These are phyloP conservation scores for Isurus oxyrinchus DNA, from an alignment of 2,113 vertebrate genomes.

Conservation along the genomic window DNA sequence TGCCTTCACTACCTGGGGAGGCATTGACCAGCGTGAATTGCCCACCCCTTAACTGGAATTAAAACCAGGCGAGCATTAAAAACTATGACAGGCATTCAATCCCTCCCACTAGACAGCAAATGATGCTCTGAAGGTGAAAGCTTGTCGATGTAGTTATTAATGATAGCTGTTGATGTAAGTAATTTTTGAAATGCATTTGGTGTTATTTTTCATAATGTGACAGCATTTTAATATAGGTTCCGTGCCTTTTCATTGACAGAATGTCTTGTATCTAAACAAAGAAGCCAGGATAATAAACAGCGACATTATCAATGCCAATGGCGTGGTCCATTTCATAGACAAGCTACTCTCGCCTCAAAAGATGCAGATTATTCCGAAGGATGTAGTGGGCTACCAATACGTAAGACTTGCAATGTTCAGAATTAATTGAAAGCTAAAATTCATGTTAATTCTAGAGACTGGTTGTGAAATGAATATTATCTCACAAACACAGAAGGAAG, in stretches of 20 bases:
- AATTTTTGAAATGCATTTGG: not conserved
- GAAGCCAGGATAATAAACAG: slow-evolving; percentile 62
- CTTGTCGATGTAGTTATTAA: no score
- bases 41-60: not conserved
- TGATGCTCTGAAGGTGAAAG: not conserved
- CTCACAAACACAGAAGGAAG: not conserved
- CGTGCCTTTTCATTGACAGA: slow-evolving; percentile 55
- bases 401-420: slow-evolving; percentile 44
- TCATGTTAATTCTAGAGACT: not conserved
- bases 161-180: not conserved
- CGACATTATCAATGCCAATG: slow-evolving; percentile 65
- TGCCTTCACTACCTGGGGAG: not conserved
- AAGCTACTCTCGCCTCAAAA: slow-evolving; percentile 60
- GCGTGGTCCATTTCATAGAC: slow-evolving; percentile 77
- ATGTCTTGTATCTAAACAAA: slow-evolving; percentile 58
- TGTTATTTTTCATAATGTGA: not conserved
- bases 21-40: not conserved
- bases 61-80: not conserved
- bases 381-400: slow-evolving; percentile 30
- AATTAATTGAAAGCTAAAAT: not conserved
- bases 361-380: slow-evolving; percentile 45
- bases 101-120: not conserved
- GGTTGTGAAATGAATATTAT: not conserved
- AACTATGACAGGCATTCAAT: not conserved
- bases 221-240: not conserved